Conservation (phyloP, 2,113 vertebrate genomes). For the Neolamprologus devosi region DNA sequence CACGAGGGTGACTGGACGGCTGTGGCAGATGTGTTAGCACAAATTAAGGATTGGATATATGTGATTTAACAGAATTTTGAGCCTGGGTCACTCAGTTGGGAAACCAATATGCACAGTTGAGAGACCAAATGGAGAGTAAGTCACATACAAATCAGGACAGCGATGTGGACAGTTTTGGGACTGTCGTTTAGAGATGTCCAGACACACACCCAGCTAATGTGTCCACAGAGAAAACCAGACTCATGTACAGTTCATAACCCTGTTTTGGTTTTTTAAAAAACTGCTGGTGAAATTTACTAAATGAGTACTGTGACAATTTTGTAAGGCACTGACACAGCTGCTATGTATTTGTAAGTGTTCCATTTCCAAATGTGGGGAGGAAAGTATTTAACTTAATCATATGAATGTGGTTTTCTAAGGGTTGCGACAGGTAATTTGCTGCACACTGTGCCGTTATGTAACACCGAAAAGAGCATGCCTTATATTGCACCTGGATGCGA, state of each 20-base stretch:
- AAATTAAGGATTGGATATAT: neutral
- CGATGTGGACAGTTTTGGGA: neutral
- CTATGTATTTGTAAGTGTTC: neutral
- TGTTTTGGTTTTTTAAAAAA: neutral
- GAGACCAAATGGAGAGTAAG: neutral
- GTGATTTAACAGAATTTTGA: neutral
- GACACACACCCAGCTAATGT: neutral
- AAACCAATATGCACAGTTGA: conserved; percentile 32
- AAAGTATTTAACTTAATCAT: neutral
- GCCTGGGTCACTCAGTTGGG: neutral
- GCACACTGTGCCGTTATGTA: neutral
- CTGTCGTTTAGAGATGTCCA: neutral
- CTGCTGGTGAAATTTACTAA: neutral
- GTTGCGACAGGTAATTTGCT: neutral
- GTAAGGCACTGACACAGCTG: neutral
- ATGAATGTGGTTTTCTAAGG: neutral
- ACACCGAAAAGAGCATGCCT: neutral
- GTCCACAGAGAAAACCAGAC: neutral
- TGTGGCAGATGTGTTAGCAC: neutral
- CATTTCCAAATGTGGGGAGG: neutral
- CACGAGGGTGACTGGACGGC: neutral
- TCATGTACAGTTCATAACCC: neutral
- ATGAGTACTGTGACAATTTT: neutral
- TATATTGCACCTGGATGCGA: neutral
- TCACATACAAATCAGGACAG: neutral